phyloP scores from a whole-genome alignment of 2,888 invertebrate genomes.

The Adela reaumurella region DNA sequence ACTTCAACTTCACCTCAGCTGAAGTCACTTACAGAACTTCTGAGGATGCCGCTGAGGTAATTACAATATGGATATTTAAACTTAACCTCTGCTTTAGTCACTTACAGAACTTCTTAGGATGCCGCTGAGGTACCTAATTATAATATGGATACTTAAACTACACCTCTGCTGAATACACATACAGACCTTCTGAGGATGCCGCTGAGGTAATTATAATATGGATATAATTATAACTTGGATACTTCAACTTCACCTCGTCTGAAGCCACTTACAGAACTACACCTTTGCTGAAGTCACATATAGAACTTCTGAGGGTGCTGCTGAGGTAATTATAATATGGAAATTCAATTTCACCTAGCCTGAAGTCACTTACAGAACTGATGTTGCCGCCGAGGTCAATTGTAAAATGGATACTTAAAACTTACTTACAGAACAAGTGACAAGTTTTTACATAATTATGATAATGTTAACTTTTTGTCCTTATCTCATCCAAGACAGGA shows the following conservation, averaged over 20 bases:
- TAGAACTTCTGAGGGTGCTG: no score
- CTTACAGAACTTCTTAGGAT: no score
- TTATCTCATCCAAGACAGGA: no score
- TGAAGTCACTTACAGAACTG: conserved; percentile 84
- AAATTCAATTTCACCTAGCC: conserved; percentile 96
- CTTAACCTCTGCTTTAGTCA: conserved; percentile 5
- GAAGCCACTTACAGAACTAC: no score
- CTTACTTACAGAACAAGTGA: no score
- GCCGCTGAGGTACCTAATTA: no score
- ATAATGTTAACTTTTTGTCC: no score
- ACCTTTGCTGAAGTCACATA: no score
- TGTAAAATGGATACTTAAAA: conserved; percentile 94
- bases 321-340: no score
- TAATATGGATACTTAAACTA: conserved; percentile 96
- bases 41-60: conserved; percentile 75
- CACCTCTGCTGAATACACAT: conserved; percentile 89
- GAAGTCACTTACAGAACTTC: conserved; percentile 83
- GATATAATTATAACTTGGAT: conserved; percentile 73
- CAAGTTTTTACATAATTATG: no score
- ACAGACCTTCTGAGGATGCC: conserved; percentile 81
- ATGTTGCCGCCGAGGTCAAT: conserved; percentile 77
- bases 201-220: conserved; percentile 54
- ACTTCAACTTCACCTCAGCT: conserved; percentile 96
- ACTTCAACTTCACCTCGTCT: conserved; percentile 11
- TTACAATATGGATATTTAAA: conserved; percentile 13